These are phyloP conservation scores for Peromyscus attwateri DNA, from an alignment of 2,797 vertebrate species.

Conservation along the genomic window DNA sequence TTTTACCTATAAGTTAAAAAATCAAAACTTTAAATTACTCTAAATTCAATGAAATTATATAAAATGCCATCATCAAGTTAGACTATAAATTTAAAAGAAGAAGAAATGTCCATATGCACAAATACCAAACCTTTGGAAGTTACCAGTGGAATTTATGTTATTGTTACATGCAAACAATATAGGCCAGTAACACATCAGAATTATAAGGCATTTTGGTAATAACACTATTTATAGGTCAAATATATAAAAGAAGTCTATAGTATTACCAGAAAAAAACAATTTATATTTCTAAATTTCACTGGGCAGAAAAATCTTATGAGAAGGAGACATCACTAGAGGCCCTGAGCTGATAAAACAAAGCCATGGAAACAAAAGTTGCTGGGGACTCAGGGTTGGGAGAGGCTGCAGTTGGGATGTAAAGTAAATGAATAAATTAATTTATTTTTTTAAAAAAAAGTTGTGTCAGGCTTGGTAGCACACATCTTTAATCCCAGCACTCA, in stretches of 20 bases:
- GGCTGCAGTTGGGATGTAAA: not conserved
- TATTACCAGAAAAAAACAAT: not conserved
- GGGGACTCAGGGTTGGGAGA: not conserved
- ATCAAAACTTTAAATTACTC: not conserved
- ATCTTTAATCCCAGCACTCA: not conserved
- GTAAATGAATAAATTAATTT: not conserved
- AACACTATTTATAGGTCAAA: not conserved
- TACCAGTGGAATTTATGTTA: not conserved
- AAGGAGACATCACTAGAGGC: not conserved
- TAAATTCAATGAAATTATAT: not conserved
- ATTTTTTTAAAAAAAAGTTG: not conserved
- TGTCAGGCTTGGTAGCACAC: not conserved
- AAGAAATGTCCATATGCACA: not conserved
- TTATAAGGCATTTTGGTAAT: not conserved
- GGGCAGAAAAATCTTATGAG: not conserved
- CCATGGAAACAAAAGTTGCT: not conserved
- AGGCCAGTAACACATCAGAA: not conserved
- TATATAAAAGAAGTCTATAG: not conserved
- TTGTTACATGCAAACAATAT: not conserved
- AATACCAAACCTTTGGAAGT: conserved; percentile 18
- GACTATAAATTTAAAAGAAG: conserved; percentile 26
- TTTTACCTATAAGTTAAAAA: not conserved
- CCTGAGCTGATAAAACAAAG: not conserved
- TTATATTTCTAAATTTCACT: not conserved
- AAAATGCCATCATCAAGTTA: not conserved